These are phyloP conservation scores for Empidonax traillii DNA, from an alignment of 2,113 vertebrate species.

Conservation along the genomic window DNA sequence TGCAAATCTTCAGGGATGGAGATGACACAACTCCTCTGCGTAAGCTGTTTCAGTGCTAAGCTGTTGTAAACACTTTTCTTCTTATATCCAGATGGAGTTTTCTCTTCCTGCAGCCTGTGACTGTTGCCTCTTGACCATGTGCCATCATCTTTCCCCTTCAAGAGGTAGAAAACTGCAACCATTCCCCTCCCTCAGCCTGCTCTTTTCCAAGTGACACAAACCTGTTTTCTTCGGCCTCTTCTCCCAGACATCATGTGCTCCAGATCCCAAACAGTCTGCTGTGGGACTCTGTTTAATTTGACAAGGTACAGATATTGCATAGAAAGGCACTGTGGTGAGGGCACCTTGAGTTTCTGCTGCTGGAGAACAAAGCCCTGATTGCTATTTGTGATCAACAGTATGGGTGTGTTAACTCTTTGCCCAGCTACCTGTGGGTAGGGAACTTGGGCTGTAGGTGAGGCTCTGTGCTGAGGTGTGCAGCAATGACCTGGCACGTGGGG, in stretches of 20 bases:
- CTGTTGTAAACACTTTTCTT: background rate
- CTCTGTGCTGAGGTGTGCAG: background rate
- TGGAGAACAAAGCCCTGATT: background rate
- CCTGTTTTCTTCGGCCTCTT: background rate
- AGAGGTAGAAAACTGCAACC: background rate
- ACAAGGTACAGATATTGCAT: background rate
- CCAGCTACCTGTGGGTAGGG: accelerated
- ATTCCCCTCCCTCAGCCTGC: background rate
- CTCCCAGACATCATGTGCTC: background rate
- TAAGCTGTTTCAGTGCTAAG: background rate
- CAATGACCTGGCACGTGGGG: background rate
- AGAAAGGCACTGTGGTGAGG: background rate
- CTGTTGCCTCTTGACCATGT: background rate
- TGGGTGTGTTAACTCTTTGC: background rate
- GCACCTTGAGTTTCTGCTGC: accelerated
- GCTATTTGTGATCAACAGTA: background rate
- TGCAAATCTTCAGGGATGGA: background rate
- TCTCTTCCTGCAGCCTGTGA: background rate
- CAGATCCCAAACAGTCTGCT: background rate
- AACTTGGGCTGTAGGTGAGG: background rate
- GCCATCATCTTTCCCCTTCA: background rate
- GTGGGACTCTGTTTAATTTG: background rate
- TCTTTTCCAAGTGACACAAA: background rate
- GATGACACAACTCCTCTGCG: background rate
- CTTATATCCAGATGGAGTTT: background rate